phyloP scores from a whole-genome alignment of 2,888 invertebrate genomes.

The Philaethria dido region DNA sequence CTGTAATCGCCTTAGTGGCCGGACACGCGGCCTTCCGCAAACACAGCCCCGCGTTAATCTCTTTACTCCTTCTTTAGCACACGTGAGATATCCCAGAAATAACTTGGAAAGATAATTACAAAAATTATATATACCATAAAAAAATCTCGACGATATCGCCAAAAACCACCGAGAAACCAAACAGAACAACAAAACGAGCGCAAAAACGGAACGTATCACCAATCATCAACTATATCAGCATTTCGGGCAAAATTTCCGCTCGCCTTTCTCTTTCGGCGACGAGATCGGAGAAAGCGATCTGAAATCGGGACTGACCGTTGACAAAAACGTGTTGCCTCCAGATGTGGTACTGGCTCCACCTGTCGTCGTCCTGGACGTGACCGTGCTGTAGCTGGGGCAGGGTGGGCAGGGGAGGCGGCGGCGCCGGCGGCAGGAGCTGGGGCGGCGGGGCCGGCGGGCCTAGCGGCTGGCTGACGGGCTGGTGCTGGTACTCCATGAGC shows the following conservation, averaged over 20 bases:
- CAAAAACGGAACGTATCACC: conserved; percentile 47
- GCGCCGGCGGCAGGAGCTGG: conserved; percentile 82
- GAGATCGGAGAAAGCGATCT: conserved; percentile 48
- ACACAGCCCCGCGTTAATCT: conserved; percentile 25
- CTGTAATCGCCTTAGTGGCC: conserved; percentile 33
- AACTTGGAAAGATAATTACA: background rate
- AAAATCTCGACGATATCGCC: background rate
- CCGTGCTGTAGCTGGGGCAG: conserved; percentile 86
- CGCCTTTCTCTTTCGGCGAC: conserved; percentile 71
- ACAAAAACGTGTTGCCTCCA: conserved; percentile 92
- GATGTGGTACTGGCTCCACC: conserved; percentile 90
- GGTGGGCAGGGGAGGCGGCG: conserved; percentile 86
- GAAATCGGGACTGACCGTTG: conserved; percentile 85
- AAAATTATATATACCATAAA: background rate
- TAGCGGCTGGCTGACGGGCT: conserved; percentile 79
- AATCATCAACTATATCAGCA: conserved; percentile 56
- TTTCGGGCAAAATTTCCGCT: conserved; percentile 61
- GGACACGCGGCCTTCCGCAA: conserved; percentile 33
- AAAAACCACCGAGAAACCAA: background rate
- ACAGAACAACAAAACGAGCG: conserved; percentile 38
- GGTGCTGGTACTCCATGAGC: conserved; percentile 79
- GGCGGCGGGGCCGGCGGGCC: conserved; percentile 86
- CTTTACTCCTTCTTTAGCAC: conserved; percentile 32
- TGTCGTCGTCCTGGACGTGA: conserved; percentile 85
- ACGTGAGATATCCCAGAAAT: conserved; percentile 21